Evolutionary conservation across 1,140 invertebrate species (phyloP), one percentile per base, ranked within the genome.

Genomic region (Xylocopa sonorina): DNA sequence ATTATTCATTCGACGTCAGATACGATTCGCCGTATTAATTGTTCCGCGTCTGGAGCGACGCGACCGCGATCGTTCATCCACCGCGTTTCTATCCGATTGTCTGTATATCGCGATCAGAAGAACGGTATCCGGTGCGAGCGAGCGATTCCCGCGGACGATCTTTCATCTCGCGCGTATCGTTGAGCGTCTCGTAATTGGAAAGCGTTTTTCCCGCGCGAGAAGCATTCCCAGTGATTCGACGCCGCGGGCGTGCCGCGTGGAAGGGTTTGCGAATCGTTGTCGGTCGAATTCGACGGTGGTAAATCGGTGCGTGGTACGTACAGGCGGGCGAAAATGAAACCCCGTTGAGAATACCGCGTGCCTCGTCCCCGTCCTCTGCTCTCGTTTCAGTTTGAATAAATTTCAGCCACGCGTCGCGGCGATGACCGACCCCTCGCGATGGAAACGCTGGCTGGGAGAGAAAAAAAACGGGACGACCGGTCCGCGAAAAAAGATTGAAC

Each of bases 361-460:
- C 21, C 62, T 38, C 24, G 24, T 9, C n/a, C 16, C 24, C n/a
- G 57, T 43, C 38, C 41, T 53, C 29, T 41, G n/a, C 24, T 24
- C 32, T 74, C 80, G 76, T 85, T 82, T 73, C 71, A 72, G 51
- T 85, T 77, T 75, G 41, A 38, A 48, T 46, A 50, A 57, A 64
- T 75, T 74, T 81, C 60, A 60, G 32, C 72, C 66, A 78, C 66
- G 38, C 62, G 62, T 60, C 41, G 38, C 58, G 27, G 18, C 32
- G n/a, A 34, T 24, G 32, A 74, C 32, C 41, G 10, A n/a, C n/a
- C n/a, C n/a, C n/a, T n/a, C n/a, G n/a, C n/a, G 27, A 67, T 67
- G 50, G 60, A 43, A 62, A 55, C 27, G 16, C 4, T 6, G 34
- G 16, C 9, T 7, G 34, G 29, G 0, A 62, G 2, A 60, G 46